Evolutionary conservation across 2,888 invertebrate species (phyloP).

Genomic region (Nycteola revayana): DNA sequence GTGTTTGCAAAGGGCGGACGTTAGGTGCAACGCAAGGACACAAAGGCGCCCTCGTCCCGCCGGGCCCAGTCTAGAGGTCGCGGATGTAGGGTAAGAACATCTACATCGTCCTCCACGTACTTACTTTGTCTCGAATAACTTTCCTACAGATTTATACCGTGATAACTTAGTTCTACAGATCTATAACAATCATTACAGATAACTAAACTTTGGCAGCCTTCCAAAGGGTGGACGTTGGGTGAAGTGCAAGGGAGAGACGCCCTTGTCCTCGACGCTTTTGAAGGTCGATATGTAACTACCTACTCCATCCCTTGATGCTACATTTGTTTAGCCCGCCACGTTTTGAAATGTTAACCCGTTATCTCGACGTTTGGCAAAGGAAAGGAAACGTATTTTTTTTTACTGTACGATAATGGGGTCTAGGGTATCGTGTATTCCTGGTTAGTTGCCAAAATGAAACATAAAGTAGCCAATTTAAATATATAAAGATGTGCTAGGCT

Average conservation of each 20-base stretch:
- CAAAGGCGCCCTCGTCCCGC: slow-evolving; percentile 60
- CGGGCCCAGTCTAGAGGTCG: slow-evolving; percentile 76
- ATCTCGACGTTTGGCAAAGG: slow-evolving; percentile 8
- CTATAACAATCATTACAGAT: slow-evolving; percentile 15
- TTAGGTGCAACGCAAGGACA: slow-evolving; percentile 69
- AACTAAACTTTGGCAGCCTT: slow-evolving; percentile 10
- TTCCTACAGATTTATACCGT: slow-evolving; percentile 24
- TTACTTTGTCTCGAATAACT: slow-evolving; percentile 49
- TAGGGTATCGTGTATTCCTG: slow-evolving; percentile 14
- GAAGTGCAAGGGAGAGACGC: slow-evolving; percentile 31
- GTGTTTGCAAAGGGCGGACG: slow-evolving; percentile 27
- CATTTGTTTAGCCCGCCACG: slow-evolving; percentile 20
- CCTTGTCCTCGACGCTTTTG: slow-evolving; percentile 30
- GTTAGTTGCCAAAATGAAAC: slow-evolving; percentile 27
- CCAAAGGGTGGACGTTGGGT: slow-evolving; percentile 27
- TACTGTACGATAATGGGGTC: neutral
- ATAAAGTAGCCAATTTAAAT: slow-evolving; percentile 22
- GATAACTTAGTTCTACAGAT: slow-evolving; percentile 33
- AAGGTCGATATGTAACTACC: slow-evolving; percentile 32
- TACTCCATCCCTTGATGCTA: slow-evolving; percentile 22
- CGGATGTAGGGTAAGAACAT: slow-evolving; percentile 48
- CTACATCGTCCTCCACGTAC: slow-evolving; percentile 20
- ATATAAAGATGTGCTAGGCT: slow-evolving; percentile 20
- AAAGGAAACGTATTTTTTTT: slow-evolving; percentile 7
- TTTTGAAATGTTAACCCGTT: slow-evolving; percentile 14